These are phyloP conservation scores for Lasaia peninsularis DNA, from an alignment of 1,140 invertebrate species.

Conservation along the genomic window DNA sequence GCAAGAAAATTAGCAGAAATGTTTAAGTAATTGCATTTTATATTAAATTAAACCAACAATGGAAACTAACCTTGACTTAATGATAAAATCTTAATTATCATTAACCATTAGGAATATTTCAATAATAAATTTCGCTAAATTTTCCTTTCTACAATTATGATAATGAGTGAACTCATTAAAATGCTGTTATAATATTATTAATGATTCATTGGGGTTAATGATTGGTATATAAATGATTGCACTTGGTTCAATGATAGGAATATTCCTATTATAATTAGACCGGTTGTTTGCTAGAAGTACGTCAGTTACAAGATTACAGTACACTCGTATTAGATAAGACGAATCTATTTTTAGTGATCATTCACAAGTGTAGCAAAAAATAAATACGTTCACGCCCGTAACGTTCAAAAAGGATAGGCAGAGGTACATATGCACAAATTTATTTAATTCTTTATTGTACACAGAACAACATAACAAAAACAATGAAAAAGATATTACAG, in stretches of 20 bases:
- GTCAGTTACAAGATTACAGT: conserved; percentile 31
- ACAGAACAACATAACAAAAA: too few species aligned
- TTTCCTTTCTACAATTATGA: conserved; percentile 57
- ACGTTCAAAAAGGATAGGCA: too few species aligned
- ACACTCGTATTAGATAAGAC: conserved; percentile 23
- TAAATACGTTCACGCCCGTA: too few species aligned
- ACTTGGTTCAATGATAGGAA: conserved; percentile 59
- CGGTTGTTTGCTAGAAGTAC: conserved; percentile 34
- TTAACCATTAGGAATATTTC: conserved; percentile 35
- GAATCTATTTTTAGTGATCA: background rate
- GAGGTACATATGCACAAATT: too few species aligned
- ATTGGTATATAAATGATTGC: conserved; percentile 39
- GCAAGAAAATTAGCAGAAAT: too few species aligned
- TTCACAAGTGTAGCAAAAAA: background rate
- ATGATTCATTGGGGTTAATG: conserved; percentile 59
- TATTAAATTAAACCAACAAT: too few species aligned
- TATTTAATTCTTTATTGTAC: too few species aligned
- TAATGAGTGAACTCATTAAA: conserved; percentile 60
- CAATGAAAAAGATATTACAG: too few species aligned
- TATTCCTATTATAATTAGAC: conserved; percentile 61
- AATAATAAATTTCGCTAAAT: conserved; percentile 56
- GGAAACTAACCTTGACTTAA: background rate
- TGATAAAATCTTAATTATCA: background rate
- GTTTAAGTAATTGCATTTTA: too few species aligned
- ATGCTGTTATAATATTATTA: conserved; percentile 50